Conservation (phyloP, 2,113 vertebrate genomes). For the Petaurus breviceps region DNA sequence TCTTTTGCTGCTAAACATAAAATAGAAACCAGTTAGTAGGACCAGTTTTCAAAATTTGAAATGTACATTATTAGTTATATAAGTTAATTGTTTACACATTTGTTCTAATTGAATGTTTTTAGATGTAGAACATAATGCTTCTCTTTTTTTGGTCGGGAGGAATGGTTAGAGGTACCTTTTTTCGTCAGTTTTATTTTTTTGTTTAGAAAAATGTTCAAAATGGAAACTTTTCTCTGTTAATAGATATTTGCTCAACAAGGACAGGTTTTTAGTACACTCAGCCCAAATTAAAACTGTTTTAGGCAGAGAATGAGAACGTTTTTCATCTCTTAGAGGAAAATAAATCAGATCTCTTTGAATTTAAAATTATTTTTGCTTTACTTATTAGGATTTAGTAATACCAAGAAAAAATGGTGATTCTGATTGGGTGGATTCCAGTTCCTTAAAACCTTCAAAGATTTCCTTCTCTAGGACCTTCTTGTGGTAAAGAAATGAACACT, state of each 20-base stretch:
- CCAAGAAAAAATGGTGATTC: conserved; percentile 36
- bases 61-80: conserved; percentile 73
- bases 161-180: conserved; percentile 1
- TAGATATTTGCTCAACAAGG: background rate
- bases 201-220: conserved; percentile 8
- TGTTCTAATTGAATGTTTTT: conserved; percentile 56
- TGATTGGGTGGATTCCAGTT: background rate
- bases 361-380: conserved; percentile 25
- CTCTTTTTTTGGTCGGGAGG: conserved; percentile 10
- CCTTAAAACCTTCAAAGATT: background rate
- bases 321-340: conserved; percentile 1
- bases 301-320: background rate
- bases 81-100: conserved; percentile 51
- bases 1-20: conserved; percentile 66
- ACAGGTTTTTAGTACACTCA: background rate
- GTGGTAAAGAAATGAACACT: background rate
- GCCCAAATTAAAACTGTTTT: background rate
- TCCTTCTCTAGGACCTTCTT: background rate
- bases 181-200: conserved; percentile 16
- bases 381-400: conserved; percentile 29
- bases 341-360: conserved; percentile 29
- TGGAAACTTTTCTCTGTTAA: background rate
- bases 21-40: conserved; percentile 65
- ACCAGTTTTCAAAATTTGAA: conserved; percentile 63
- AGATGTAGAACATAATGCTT: conserved; percentile 58